phyloP scores from a whole-genome alignment of 2,888 invertebrate species.

The Trichogramma dendrolimi region DNA sequence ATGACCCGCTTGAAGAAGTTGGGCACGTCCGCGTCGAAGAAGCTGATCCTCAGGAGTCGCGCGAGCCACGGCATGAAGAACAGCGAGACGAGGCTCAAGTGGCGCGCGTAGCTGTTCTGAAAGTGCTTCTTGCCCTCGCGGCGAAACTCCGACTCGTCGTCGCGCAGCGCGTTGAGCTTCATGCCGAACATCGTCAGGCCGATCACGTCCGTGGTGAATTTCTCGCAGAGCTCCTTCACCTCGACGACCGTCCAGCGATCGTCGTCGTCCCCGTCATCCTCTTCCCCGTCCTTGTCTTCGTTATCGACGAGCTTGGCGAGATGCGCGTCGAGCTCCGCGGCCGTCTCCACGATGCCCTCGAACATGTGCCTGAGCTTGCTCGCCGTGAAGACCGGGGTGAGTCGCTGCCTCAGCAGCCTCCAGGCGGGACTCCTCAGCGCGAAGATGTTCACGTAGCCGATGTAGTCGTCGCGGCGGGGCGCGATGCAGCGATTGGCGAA shows the following conservation, averaged over 20 bases:
- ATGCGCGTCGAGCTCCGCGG: constrained; percentile 33
- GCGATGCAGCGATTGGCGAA: constrained; percentile 48
- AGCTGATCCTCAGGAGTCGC: constrained; percentile 44
- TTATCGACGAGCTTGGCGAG: constrained; percentile 52
- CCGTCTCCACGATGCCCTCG: constrained; percentile 36
- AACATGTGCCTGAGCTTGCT: constrained; percentile 44
- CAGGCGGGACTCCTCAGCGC: constrained; percentile 51
- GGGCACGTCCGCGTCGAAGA: constrained; percentile 46
- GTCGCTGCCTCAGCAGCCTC: constrained; percentile 50
- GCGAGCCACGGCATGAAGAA: constrained; percentile 52
- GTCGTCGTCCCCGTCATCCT: constrained; percentile 47
- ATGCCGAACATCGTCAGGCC: constrained; percentile 54
- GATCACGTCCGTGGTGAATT: constrained; percentile 51
- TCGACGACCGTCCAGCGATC: constrained; percentile 36
- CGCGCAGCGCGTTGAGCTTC: constrained; percentile 50
- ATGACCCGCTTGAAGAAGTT: constrained; percentile 50
- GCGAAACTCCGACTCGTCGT: constrained; percentile 52
- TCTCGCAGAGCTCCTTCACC: constrained; percentile 41
- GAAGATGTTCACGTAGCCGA: constrained; percentile 52
- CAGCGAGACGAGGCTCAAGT: constrained; percentile 46
- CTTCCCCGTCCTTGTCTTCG: constrained; percentile 42
- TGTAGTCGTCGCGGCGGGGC: constrained; percentile 45
- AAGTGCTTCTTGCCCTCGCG: constrained; percentile 51
- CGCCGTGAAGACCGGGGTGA: constrained; percentile 53
- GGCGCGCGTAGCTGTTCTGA: constrained; percentile 41